phyloP scores from a whole-genome alignment of 2,888 invertebrate species.

The Leucophenga maculata region DNA sequence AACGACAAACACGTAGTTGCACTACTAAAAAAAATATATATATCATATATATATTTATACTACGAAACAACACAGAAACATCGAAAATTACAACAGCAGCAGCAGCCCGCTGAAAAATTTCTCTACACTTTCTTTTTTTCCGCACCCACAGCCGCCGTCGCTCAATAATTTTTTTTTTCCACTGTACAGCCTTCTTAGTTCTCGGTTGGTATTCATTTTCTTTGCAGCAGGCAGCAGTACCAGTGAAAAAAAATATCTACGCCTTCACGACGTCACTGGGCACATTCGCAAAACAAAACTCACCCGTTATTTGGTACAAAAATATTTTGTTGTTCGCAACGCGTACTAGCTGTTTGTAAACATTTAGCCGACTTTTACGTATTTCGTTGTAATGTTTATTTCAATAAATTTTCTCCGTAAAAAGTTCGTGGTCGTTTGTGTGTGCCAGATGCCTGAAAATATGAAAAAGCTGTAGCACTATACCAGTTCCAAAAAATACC shows the following conservation, averaged over 20 bases:
- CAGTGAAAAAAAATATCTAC: conserved; percentile 33
- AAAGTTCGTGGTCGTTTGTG: conserved; percentile 7
- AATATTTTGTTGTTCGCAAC: conserved; percentile 41
- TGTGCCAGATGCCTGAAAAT: no score
- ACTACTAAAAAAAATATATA: conserved; percentile 34
- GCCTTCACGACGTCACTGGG: conserved; percentile 44
- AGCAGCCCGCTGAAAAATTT: conserved; percentile 58
- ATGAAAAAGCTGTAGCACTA: not conserved
- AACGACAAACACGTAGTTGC: conserved; percentile 38
- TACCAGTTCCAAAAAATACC: no score
- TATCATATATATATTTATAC: not conserved
- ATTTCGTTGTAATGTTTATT: conserved; percentile 45
- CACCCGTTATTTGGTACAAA: conserved; percentile 62
- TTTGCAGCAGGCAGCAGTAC: conserved; percentile 7
- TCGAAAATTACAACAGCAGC: conserved; percentile 26
- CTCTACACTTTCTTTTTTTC: conserved; percentile 69
- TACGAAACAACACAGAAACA: conserved; percentile 49
- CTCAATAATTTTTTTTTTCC: conserved; percentile 57
- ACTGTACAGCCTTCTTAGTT: no score
- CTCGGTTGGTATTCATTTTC: no score
- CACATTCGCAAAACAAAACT: conserved; percentile 51
- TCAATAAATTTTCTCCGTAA: conserved; percentile 16
- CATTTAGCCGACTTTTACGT: conserved; percentile 57
- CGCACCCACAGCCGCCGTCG: conserved; percentile 37
- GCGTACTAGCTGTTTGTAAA: conserved; percentile 62